Evolutionary conservation across 37 sponge, comb jelly and placozoan species (phyloP).

Genomic region (Bolinopsis microptera): DNA sequence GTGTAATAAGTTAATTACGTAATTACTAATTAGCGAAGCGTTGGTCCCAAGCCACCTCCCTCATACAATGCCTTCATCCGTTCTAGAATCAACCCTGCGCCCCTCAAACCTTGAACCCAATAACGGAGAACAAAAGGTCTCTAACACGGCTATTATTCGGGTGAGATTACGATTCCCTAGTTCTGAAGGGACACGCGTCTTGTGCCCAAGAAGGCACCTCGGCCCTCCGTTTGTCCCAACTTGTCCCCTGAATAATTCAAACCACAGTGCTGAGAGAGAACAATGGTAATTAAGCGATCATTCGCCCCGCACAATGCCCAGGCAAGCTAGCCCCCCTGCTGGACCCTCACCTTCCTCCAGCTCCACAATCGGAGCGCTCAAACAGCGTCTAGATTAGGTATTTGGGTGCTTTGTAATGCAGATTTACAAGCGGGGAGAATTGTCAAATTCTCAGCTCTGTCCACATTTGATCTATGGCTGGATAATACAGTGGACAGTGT

Average conservation of each 20-base stretch:
- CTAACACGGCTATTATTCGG: slow-evolving; percentile 27
- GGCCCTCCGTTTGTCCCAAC: background rate
- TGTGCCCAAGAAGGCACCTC: background rate
- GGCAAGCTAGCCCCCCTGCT: background rate
- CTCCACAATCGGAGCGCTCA: slow-evolving; percentile 9
- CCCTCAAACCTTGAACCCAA: background rate
- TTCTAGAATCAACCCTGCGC: background rate
- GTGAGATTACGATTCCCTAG: background rate
- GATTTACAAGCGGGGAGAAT: background rate
- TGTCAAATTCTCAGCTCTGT: too few relatives aligned
- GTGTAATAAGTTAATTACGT: background rate
- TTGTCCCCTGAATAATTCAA: slow-evolving; percentile 9
- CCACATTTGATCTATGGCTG: too few relatives aligned
- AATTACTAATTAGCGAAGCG: background rate
- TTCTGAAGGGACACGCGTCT: background rate
- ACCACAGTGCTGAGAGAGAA: background rate
- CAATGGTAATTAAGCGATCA: slow-evolving; percentile 5
- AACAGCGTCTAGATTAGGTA: slow-evolving; percentile 18
- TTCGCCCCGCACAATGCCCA: slow-evolving; percentile 7
- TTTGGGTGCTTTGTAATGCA: slow-evolving; percentile 36
- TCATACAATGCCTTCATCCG: background rate
- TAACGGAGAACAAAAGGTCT: background rate
- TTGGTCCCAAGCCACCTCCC: background rate
- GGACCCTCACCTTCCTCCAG: background rate
- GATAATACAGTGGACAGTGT: too few relatives aligned